phyloP scores from a whole-genome alignment of 2,797 vertebrate genomes.

The Tokudaia muenninki region DNA sequence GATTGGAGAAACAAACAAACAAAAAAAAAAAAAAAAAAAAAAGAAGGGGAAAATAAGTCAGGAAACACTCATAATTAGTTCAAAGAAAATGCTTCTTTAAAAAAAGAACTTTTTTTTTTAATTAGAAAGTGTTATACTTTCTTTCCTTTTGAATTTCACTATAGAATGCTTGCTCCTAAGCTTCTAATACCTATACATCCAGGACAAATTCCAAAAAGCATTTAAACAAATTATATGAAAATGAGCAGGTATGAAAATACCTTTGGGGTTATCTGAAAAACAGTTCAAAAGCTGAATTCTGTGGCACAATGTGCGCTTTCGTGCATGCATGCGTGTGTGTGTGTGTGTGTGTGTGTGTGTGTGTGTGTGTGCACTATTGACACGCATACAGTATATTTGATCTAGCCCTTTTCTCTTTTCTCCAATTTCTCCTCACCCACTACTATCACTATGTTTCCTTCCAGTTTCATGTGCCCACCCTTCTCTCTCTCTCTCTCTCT shows the following conservation, averaged over 20 bases:
- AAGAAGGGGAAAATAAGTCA: constrained; percentile 67
- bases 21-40: neutral
- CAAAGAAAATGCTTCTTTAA: neutral
- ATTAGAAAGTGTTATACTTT: neutral
- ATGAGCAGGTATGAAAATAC: neutral
- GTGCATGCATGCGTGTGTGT: neutral
- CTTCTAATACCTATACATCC: neutral
- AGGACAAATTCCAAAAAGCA: neutral
- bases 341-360: neutral
- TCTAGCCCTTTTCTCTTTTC: too few relatives aligned
- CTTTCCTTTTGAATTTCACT: neutral
- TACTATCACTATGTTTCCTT: neutral
- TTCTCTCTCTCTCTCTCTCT: neutral
- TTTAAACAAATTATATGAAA: neutral
- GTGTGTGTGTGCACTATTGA: neutral
- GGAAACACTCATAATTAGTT: constrained; percentile 38
- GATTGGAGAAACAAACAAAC: constrained; percentile 5
- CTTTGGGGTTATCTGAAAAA: neutral
- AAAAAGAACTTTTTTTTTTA: neutral
- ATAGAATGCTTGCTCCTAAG: neutral
- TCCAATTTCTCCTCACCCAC: neutral
- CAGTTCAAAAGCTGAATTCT: neutral
- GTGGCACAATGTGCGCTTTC: neutral
- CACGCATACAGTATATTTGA: neutral
- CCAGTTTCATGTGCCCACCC: neutral